A percentile compares a stretch with the other conserved stretches of the same genome.
Conservation (phyloP, 92 coral and sea anemone species). For the Paragorgia papillata region DNA sequence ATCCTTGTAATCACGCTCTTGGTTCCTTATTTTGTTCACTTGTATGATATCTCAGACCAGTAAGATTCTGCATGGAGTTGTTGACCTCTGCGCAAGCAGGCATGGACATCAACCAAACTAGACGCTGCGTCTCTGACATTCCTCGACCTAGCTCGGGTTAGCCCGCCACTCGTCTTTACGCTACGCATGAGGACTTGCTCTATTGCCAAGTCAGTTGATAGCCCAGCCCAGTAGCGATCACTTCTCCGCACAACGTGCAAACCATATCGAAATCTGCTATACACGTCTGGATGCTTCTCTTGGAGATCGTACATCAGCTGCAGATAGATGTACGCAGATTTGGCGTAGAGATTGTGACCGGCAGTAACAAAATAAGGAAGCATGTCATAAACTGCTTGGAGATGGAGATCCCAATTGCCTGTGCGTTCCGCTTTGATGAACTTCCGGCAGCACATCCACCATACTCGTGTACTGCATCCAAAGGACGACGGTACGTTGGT, state of each 20-base stretch:
- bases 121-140: constrained; percentile 50
- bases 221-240: constrained; percentile 63
- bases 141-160: constrained; percentile 64
- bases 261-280: constrained; percentile 34
- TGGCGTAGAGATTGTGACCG: constrained; percentile 42
- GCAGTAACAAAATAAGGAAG: constrained; percentile 63
- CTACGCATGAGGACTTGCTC: constrained; percentile 63
- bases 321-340: constrained; percentile 29
- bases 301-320: constrained; percentile 44
- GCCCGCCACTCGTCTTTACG: constrained; percentile 56
- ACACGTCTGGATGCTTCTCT: constrained; percentile 4
- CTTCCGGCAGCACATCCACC: constrained; percentile 50
- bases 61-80: constrained; percentile 45
- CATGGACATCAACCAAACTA: constrained; percentile 40
- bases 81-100: constrained; percentile 33
- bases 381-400: constrained; percentile 49
- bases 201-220: constrained; percentile 62
- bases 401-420: constrained; percentile 59
- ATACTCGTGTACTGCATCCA: constrained; percentile 57
- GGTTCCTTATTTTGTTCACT: constrained; percentile 60
- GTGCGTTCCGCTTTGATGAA: constrained; percentile 60
- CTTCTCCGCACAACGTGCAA: constrained; percentile 57
- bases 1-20: constrained; percentile 47
- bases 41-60: constrained; percentile 25
- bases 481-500: constrained; percentile 47